Base-by-base conservation (phyloP, 2,797 vertebrate species). In the Dipus sagitta region DNA sequence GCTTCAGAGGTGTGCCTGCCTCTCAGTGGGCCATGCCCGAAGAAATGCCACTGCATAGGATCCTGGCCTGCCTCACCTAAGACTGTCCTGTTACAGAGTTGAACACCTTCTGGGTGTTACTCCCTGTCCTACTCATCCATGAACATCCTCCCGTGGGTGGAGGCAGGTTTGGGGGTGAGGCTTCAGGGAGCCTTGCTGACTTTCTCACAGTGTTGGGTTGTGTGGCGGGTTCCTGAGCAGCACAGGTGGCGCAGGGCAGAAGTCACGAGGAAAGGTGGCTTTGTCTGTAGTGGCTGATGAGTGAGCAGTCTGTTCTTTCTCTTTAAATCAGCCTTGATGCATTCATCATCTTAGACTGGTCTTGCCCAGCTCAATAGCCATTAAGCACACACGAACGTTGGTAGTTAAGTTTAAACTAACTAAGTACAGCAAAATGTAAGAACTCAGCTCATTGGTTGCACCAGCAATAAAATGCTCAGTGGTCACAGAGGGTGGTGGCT, bases 361-460 rank as follows among this genome's bases (percentile, higher is more conserved):
- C 12, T 68, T 71, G 52, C 58, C 84, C 58, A 52, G 14, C 70
- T 24, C 7, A 5, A 30, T 42, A 65, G 80, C 81, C 47, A 10
- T 58, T 68, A 28, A 82, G 86, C 72, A 54, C 62, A 21, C 17
- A 70, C n/a, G 64, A 7, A 68, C 60, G 1, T 82, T 90, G 80
- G 78, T 70, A 42, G 67, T 80, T 74, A 64, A 84, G 76, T 88
- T 71, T 75, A 62, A 79, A 77, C n/a, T 62, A n/a, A 32, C 88
- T 32, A 34, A 78, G 24, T 82, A 64, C 83, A 87, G n/a, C 38
- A 38, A 30, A 71, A 47, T 70, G 7, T 34, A 20, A 52, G 88
- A 38, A 52, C 34, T 47, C 54, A 42, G 65, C 13, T 78, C 23
- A 21, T 78, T 24, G 3, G 15, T 24, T 17, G 67, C 23, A 42